phyloP scores from a whole-genome alignment of 2,888 invertebrate species.

The Itoplectis maculator region DNA sequence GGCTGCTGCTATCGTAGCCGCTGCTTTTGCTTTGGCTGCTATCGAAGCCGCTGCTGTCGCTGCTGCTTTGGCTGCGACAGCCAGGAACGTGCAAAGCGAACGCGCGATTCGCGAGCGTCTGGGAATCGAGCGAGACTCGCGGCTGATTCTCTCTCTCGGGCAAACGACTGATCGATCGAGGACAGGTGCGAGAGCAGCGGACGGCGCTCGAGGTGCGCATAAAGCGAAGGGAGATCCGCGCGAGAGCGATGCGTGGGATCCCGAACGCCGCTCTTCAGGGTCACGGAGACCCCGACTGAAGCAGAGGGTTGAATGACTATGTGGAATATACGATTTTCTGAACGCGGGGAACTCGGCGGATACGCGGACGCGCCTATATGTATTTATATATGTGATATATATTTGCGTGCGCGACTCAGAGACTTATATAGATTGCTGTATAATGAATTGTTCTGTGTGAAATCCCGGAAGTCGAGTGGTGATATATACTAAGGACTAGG shows the following conservation, averaged over 20 bases:
- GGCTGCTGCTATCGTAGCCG: slow-evolving; percentile 11
- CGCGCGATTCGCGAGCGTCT: slow-evolving; percentile 11
- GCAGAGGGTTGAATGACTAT: slow-evolving; percentile 69
- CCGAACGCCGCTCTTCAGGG: slow-evolving; percentile 58
- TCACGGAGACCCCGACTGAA: slow-evolving; percentile 62
- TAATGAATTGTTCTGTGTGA: too few species aligned
- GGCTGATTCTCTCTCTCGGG: not conserved
- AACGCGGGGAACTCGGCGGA: too few species aligned
- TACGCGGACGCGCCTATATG: not conserved
- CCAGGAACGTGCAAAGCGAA: slow-evolving; percentile 13
- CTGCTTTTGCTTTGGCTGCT: slow-evolving; percentile 5
- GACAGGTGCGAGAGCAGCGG: slow-evolving; percentile 64
- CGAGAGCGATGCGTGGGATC: slow-evolving; percentile 58
- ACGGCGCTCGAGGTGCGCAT: slow-evolving; percentile 34
- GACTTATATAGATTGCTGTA: too few species aligned
- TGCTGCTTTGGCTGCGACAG: not conserved
- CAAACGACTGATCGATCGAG: slow-evolving; percentile 67
- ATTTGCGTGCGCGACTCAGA: not conserved
- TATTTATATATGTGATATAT: too few species aligned
- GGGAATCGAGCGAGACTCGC: slow-evolving; percentile 23
- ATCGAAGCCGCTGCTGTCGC: not conserved
- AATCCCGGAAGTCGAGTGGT: too few species aligned
- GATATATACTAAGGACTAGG: too few species aligned
- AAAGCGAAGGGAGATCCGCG: slow-evolving; percentile 53
- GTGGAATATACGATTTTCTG: not conserved